Conservation (phyloP, 1,140 invertebrate species). For the Drosophila tani region DNA sequence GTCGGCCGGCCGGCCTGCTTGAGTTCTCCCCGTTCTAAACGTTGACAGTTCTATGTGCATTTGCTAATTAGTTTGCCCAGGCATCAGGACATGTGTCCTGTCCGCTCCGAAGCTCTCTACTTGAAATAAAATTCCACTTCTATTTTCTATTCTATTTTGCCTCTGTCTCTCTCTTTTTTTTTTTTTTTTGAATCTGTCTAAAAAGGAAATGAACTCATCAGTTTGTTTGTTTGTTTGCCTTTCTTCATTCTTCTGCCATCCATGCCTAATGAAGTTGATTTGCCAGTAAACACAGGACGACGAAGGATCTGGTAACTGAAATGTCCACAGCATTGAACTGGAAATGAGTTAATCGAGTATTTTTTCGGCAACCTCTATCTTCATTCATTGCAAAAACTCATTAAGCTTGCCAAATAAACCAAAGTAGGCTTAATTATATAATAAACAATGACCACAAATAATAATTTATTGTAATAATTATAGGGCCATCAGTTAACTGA, state of each 20-base stretch:
- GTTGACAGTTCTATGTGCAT: constrained; percentile 66
- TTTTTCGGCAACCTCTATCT: not conserved
- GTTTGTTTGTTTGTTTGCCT: constrained; percentile 51
- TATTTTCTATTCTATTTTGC: constrained; percentile 11
- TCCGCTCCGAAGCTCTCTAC: constrained; percentile 3
- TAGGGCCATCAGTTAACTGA: too few species aligned
- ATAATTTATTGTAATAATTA: not conserved
- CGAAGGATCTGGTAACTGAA: constrained; percentile 1
- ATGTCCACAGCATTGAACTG: constrained; percentile 32
- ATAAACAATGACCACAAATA: not conserved
- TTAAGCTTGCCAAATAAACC: not conserved
- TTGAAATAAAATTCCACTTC: constrained; percentile 24
- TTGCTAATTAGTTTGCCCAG: constrained; percentile 81
- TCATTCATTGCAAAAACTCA: not conserved
- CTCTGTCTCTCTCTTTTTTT: not conserved
- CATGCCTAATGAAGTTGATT: constrained; percentile 72
- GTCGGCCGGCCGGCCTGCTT: constrained; percentile 26
- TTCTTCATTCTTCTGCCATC: constrained; percentile 33
- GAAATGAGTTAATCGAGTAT: constrained; percentile 39
- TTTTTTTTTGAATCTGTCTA: constrained; percentile 45
- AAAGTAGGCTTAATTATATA: not conserved
- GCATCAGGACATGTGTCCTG: constrained; percentile 47
- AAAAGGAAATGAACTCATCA: constrained; percentile 81
- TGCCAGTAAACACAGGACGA: constrained; percentile 15
- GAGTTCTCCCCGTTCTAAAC: constrained; percentile 50